These are phyloP conservation scores for Popillia japonica DNA, from an alignment of 1,140 invertebrate species.

Conservation along the genomic window DNA sequence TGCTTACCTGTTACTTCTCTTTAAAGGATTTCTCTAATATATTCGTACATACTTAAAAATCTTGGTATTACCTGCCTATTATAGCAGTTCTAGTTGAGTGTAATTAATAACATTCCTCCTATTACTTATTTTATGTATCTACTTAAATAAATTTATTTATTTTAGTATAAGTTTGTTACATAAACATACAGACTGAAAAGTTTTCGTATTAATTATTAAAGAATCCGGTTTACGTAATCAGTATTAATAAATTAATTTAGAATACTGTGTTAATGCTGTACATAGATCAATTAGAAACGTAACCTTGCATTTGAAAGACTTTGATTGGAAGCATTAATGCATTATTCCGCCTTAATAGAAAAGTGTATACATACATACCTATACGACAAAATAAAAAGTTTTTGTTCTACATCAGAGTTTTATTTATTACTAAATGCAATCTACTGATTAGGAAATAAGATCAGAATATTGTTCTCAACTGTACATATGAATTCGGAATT, in stretches of 20 bases:
- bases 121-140: constrained; percentile 2
- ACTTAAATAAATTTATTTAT: constrained; percentile 26
- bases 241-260: constrained; percentile 21
- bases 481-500: no score
- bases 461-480: no score
- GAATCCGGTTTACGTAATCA: constrained; percentile 14
- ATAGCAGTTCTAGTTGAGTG: neutral
- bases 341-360: neutral
- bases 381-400: constrained; percentile 3
- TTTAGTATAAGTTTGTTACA: constrained; percentile 13
- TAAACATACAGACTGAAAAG: constrained; percentile 10
- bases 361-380: constrained; percentile 6
- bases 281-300: neutral
- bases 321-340: neutral
- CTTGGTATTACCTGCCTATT: neutral
- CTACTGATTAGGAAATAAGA: no score
- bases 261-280: neutral
- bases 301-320: neutral
- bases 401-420: neutral
- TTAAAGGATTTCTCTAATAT: neutral
- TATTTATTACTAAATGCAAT: neutral
- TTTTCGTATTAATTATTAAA: neutral
- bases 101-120: constrained; percentile 24
- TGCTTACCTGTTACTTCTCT: neutral
- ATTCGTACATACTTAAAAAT: neutral